These are phyloP conservation scores for Sinocyclocheilus maitianheensis DNA, from an alignment of 2,113 vertebrate genomes.

Conservation along the genomic window DNA sequence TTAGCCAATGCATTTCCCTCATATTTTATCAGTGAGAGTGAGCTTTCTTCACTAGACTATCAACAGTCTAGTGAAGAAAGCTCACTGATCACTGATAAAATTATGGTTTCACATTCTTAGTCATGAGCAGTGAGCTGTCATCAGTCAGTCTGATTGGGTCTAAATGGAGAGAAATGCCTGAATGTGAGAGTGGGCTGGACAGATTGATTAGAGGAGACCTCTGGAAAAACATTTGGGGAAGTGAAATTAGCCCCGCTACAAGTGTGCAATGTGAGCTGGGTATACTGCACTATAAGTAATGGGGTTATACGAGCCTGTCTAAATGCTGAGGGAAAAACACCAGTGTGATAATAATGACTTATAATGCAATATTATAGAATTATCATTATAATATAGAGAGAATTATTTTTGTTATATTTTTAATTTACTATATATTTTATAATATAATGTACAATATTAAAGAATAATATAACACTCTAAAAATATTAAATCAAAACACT, in stretches of 20 bases:
- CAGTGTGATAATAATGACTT: no score
- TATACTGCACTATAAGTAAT: not conserved
- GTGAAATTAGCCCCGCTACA: conserved; percentile 43
- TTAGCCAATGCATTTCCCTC: not conserved
- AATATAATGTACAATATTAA: no score
- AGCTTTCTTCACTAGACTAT: not conserved
- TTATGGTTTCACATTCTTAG: not conserved
- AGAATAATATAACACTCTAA: no score
- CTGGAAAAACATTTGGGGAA: conserved; percentile 52
- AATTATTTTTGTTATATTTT: no score
- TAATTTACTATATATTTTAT: no score
- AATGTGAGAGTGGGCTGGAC: conserved; percentile 1
- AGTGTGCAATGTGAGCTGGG: conserved; percentile 47
- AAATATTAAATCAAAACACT: no score
- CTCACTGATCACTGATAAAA: no score
- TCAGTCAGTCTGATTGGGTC: not conserved
- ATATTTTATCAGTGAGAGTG: not conserved
- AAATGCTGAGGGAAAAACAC: no score
- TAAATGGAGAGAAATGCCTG: not conserved
- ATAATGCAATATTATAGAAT: no score
- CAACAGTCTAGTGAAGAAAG: no score
- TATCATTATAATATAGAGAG: no score
- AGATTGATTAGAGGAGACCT: conserved; percentile 40
- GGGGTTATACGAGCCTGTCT: no score
- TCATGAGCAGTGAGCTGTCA: not conserved